A percentile compares a stretch with the other conserved stretches of the same genome.
Evolutionary conservation across 2,888 invertebrate species (phyloP).

Genomic region (Calameuta idolon): DNA sequence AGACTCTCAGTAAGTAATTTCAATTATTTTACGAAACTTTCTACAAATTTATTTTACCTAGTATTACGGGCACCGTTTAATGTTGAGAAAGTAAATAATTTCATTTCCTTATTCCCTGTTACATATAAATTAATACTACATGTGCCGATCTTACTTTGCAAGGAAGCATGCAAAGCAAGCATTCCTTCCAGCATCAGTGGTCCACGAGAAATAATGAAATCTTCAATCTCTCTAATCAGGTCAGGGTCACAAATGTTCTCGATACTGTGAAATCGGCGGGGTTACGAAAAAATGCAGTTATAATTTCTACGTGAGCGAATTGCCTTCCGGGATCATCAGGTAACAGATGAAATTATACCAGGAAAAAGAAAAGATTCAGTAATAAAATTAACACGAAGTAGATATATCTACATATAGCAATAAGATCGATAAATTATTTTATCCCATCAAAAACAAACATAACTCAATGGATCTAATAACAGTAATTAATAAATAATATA

Average conservation of each 20-base stretch:
- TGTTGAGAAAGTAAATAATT: background rate
- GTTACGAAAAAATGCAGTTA: conserved; percentile 43
- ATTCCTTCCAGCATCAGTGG: background rate
- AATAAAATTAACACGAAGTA: background rate
- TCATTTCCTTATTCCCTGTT: background rate
- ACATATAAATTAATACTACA: background rate
- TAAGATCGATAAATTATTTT: background rate
- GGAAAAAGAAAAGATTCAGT: background rate
- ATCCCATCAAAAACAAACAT: background rate
- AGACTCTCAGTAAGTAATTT: background rate
- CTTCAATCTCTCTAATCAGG: conserved; percentile 26
- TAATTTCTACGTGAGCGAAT: conserved; percentile 42
- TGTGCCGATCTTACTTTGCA: background rate
- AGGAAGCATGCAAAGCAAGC: background rate
- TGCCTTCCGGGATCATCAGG: conserved; percentile 1
- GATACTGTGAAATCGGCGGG: conserved; percentile 37
- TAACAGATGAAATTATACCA: background rate
- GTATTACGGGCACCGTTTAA: background rate
- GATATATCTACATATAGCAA: background rate
- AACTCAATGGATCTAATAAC: background rate
- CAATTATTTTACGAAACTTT: background rate
- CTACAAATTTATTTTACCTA: background rate
- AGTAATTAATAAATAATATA: background rate
- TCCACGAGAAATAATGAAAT: background rate
- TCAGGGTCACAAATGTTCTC: conserved; percentile 40